These are phyloP conservation scores for Chascanopsetta lugubris DNA, from an alignment of 2,113 vertebrate species.

Conservation along the genomic window DNA sequence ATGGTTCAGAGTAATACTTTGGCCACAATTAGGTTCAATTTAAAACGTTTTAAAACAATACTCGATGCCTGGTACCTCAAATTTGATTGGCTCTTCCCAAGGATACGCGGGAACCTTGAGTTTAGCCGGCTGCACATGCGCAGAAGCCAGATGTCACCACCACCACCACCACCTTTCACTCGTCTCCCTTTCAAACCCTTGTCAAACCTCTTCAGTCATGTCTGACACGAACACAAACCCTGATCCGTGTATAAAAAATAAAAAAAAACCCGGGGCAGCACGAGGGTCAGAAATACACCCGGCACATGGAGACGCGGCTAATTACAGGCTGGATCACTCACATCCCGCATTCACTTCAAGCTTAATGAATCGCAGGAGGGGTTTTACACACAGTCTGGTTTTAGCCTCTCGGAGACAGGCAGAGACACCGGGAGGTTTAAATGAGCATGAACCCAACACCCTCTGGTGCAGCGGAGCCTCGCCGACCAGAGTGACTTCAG, in stretches of 20 bases:
- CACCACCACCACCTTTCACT: conserved; percentile 3
- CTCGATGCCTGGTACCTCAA: too few species aligned
- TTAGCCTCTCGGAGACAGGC: background rate
- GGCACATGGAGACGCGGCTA: too few species aligned
- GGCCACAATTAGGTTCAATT: too few species aligned
- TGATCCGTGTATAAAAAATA: too few species aligned
- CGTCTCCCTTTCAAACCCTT: conserved; percentile 5
- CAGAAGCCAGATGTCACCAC: background rate
- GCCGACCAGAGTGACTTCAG: conserved; percentile 30
- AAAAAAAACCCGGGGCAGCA: too few species aligned
- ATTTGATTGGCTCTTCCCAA: too few species aligned
- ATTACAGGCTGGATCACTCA: too few species aligned
- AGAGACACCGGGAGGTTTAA: conserved; percentile 9
- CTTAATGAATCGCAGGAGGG: background rate
- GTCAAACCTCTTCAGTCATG: conserved; percentile 10
- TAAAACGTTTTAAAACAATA: too few species aligned
- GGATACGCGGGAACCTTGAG: too few species aligned
- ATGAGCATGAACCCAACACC: conserved; percentile 33
- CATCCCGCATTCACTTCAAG: too few species aligned
- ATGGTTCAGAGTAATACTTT: too few species aligned
- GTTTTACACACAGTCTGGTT: background rate
- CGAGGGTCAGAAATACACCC: too few species aligned
- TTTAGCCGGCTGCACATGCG: conserved; percentile 7
- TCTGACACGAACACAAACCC: conserved; percentile 5
- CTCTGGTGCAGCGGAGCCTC: conserved; percentile 26